phyloP scores from a whole-genome alignment of 2,797 vertebrate species.

The Otus scops region DNA sequence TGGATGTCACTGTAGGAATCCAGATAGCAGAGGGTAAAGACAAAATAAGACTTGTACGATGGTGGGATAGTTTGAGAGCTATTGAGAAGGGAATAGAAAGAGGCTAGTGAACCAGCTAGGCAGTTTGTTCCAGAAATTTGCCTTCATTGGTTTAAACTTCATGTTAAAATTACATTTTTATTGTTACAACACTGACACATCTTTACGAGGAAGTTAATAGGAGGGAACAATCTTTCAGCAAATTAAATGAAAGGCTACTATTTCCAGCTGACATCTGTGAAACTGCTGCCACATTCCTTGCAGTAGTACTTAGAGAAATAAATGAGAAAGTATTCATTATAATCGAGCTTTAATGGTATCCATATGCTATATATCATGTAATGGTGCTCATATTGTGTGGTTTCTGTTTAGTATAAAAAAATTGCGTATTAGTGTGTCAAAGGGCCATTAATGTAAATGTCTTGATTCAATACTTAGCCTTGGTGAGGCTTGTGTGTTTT shows the following conservation, averaged over 20 bases:
- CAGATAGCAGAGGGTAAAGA: not conserved
- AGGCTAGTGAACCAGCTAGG: slow-evolving; percentile 3
- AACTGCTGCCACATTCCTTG: slow-evolving; percentile 6
- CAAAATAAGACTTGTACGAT: not conserved
- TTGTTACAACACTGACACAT: slow-evolving; percentile 27
- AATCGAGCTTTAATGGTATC: slow-evolving; percentile 35
- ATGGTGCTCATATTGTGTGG: slow-evolving; percentile 6
- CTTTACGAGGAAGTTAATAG: slow-evolving; percentile 44
- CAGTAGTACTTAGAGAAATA: slow-evolving; percentile 31
- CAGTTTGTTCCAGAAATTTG: slow-evolving; percentile 54
- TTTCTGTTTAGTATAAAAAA: slow-evolving; percentile 6
- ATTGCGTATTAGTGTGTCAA: not conserved
- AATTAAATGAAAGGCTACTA: slow-evolving; percentile 46
- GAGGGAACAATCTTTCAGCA: slow-evolving; percentile 37
- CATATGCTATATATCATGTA: slow-evolving; percentile 39
- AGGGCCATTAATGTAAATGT: slow-evolving; percentile 20
- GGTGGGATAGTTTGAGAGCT: slow-evolving; percentile 33
- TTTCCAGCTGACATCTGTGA: slow-evolving; percentile 48
- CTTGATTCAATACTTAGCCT: not conserved
- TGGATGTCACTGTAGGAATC: not conserved
- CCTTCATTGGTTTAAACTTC: slow-evolving; percentile 45
- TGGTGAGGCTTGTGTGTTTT: not conserved
- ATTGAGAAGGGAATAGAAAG: slow-evolving; percentile 38
- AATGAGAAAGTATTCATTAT: slow-evolving; percentile 41
- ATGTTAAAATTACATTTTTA: slow-evolving; percentile 25